phyloP scores from a whole-genome alignment of 2,888 invertebrate species.

The Caenorhabditis macrosperma region DNA sequence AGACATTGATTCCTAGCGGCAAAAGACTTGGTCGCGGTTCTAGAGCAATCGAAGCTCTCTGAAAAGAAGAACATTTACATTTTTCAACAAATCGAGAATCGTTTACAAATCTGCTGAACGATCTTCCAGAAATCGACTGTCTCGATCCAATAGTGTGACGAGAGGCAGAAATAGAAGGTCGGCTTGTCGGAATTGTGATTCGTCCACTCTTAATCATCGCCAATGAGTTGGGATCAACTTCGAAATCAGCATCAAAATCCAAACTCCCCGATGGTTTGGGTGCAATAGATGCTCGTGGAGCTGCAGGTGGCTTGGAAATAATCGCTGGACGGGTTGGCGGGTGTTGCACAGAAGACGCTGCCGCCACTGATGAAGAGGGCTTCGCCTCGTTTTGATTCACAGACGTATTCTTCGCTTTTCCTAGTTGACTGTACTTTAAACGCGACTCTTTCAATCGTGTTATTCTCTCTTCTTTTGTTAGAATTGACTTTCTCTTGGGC shows the following conservation, averaged over 20 bases:
- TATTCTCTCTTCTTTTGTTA: constrained; percentile 28
- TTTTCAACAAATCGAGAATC: background rate
- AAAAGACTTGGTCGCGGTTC: constrained; percentile 40
- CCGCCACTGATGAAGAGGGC: background rate
- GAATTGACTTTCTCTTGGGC: background rate
- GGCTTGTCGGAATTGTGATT: constrained; percentile 15
- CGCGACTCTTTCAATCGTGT: constrained; percentile 19
- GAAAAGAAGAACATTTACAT: background rate
- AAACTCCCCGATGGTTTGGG: background rate
- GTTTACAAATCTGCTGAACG: constrained; percentile 8
- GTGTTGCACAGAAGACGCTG: too few species aligned
- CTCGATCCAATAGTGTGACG: constrained; percentile 15
- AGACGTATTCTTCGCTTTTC: constrained; percentile 8
- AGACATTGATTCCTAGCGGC: constrained; percentile 47
- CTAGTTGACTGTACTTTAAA: constrained; percentile 9
- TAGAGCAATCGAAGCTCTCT: constrained; percentile 32
- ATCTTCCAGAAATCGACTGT: constrained; percentile 23
- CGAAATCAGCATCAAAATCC: constrained; percentile 21
- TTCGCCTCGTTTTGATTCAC: background rate
- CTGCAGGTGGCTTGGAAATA: background rate
- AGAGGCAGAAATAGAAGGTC: constrained; percentile 5
- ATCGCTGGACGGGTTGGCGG: background rate
- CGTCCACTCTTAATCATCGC: constrained; percentile 41
- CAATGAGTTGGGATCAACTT: constrained; percentile 30
- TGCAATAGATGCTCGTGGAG: constrained; percentile 6